These are phyloP conservation scores for Crotophaga sulcirostris DNA, from an alignment of 2,113 vertebrate species.

Conservation along the genomic window DNA sequence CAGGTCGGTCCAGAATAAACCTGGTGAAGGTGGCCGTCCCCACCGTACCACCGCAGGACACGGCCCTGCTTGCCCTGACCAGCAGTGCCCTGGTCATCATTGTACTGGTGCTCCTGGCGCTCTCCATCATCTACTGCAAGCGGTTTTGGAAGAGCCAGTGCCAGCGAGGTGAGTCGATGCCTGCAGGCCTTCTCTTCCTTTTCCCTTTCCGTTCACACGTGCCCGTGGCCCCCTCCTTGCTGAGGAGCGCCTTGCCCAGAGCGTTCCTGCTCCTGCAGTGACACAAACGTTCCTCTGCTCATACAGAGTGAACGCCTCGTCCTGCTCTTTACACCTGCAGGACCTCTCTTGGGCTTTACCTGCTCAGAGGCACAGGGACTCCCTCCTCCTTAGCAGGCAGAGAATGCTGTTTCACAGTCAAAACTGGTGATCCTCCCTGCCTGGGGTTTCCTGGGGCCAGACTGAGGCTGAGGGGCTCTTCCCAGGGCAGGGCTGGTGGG, in stretches of 20 bases:
- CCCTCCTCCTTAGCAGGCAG: neutral
- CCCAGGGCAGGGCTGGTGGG: neutral
- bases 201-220: neutral
- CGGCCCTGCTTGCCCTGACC: slow-evolving; percentile 66
- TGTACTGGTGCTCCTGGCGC: slow-evolving; percentile 69
- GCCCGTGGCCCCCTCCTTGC: fast-evolving
- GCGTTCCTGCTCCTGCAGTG: neutral
- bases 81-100: slow-evolving; percentile 76
- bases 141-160: slow-evolving; percentile 76
- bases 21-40: slow-evolving; percentile 56
- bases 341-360: neutral
- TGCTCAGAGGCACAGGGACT: neutral
- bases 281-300: neutral
- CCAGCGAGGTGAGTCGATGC: slow-evolving; percentile 64
- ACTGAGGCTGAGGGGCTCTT: neutral
- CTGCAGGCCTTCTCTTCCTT: neutral
- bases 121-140: slow-evolving; percentile 78
- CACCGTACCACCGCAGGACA: slow-evolving; percentile 54
- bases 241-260: neutral
- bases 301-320: neutral
- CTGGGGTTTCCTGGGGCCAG: neutral
- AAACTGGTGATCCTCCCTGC: neutral
- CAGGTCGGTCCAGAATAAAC: slow-evolving; percentile 72
- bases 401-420: neutral
- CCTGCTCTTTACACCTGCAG: neutral